Conservation (phyloP, 2,797 vertebrate species). For the Podarcis lilfordi region DNA sequence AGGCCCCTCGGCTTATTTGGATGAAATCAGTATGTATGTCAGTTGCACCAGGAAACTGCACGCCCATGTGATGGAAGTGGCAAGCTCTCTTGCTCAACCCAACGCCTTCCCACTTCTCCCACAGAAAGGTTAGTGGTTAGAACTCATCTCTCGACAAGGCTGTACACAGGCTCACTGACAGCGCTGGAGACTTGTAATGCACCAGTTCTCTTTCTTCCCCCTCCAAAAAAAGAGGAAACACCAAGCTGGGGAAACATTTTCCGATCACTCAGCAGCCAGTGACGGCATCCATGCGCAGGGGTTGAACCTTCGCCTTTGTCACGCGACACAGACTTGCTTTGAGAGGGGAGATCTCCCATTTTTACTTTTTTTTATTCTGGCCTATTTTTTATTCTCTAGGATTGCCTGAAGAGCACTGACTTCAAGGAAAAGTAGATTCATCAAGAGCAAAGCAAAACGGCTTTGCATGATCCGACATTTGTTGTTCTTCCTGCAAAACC, state of each 20-base stretch:
- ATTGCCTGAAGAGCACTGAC: neutral
- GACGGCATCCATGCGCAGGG: neutral
- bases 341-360: neutral
- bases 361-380: neutral
- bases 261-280: neutral
- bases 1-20: neutral
- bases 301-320: neutral
- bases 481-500: neutral
- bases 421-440: neutral
- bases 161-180: neutral
- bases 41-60: conserved; percentile 1
- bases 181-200: neutral
- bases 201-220: neutral
- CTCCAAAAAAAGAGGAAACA: neutral
- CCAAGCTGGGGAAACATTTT: accelerated
- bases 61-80: neutral
- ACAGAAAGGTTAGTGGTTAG: neutral
- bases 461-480: neutral
- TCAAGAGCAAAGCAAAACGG: neutral
- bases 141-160: neutral
- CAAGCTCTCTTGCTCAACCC: conserved; percentile 32
- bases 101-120: neutral
- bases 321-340: neutral
- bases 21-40: conserved; percentile 33
- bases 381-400: neutral